Evolutionary conservation across 2,797 vertebrate species (phyloP), one percentile per base, ranked within the genome.

Genomic region (Tauraco hartlaubi): DNA sequence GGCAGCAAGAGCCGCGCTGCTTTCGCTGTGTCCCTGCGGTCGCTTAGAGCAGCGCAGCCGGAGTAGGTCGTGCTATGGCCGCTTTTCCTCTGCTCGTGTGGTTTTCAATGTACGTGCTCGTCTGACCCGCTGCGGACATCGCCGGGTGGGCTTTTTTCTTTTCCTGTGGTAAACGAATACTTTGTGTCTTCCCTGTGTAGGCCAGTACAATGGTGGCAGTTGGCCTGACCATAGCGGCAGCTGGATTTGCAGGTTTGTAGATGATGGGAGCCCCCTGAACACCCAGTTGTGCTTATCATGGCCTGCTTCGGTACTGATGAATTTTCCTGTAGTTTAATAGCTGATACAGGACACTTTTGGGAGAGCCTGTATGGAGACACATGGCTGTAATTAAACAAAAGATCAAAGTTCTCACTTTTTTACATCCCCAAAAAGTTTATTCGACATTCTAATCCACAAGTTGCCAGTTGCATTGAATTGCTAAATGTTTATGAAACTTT

Each of bases 241-340:
- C 99, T 54, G 99, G 99, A 97, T 99, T 99, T 97, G 99, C 99
- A 98, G 99, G 99, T 99, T 95, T 46, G 98, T 98, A 39, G 86
- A 26, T 39, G 71, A 5, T 26, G 68, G 82, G 74, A 78, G 64
- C 61, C 7, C 21, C 1, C 56, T 0, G 64, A 37, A 0, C 37
- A 5, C 15, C 20, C 55, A 1, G 26, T 41, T 41, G 54, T 22
- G 1, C 37, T 29, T 8, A 5, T 5, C 39, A 3, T 22, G 59
- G 33, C 26, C 26, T 18, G 31, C 39, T 25, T n/a, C 74, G 3
- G 62, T 21, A 29, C 29, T 29, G 56, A 12, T 14, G 12, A 6
- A 1, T 2, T 8, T 6, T 35, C 10, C n/a, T 33, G 59, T 26
- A 3, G 56, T 43, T 59, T 4, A 41, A 4, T 7, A 29, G 15